Evolutionary conservation across 2,113 vertebrate genomes (phyloP), one percentile per base, ranked within the genome.

Genomic region (Gambusia holbrooki): DNA sequence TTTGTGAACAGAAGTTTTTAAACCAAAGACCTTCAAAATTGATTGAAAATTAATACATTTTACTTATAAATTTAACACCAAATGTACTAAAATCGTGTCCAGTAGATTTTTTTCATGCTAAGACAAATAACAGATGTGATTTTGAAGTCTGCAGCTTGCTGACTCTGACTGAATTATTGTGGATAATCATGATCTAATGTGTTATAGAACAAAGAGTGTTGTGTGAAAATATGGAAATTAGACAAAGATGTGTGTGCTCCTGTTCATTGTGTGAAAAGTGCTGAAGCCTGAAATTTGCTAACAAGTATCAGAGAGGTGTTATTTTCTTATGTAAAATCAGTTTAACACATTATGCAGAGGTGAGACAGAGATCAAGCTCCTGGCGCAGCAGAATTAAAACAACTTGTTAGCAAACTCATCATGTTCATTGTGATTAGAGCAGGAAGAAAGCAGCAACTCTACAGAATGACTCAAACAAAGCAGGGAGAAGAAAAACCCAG

Each of bases 381-480:
- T 22, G 69, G 75, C 22, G 3, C 6, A 22, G 69, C 68, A 30
- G 25, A 51, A 63, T 68, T 81, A 66, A 76, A 82, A 80, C 74
- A 62, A 35, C 30, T 70, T 51, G 35, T 87, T 87, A 74, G 75
- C 73, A 88, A 70, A 73, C 28, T 66, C 74, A 58, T 70, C 61
- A 45, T 42, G 73, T 32, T 70, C 12, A 2, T 17, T 69, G 76
- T 77, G 76, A 82, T 84, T 63, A 81, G 32, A 82, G 29, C 25
- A 6, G 4, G 4, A 27, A 40, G 35, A 69, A 70, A 64, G 74
- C 9, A 28, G 63, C 73, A 29, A 62, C 15, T 9, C 66, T 67
- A 54, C 54, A 62, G 72, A 33, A n/a, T 22, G 71, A 68, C 42
- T 66, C 25, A 40, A 71, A 69, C 63, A 62, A 80, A 29, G 62